Evolutionary conservation across 2,888 invertebrate species (phyloP).

Genomic region (Cremastobaeus sp.): DNA sequence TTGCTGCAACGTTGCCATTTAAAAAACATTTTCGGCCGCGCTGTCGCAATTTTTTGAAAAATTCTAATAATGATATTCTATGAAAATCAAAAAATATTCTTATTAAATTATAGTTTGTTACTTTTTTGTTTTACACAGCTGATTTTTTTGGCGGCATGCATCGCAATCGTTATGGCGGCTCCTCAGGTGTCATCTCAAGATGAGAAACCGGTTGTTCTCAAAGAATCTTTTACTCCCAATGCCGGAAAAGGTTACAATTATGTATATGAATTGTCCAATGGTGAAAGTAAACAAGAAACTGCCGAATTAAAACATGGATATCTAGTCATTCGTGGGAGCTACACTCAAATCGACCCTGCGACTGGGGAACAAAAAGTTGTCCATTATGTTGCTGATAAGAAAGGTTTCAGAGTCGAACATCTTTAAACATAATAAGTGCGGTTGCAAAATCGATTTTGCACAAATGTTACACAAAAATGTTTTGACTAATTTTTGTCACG

Average conservation of each 20-base stretch:
- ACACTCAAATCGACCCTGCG: constrained; percentile 22
- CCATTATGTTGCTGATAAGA: constrained; percentile 32
- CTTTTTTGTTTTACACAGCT: constrained; percentile 5
- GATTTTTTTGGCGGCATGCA: background rate
- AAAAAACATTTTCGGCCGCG: too few species aligned
- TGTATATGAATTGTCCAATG: constrained; percentile 29
- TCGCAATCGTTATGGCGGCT: background rate
- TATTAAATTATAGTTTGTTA: too few species aligned
- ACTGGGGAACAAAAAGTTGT: constrained; percentile 28
- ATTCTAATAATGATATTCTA: too few species aligned
- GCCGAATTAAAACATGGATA: constrained; percentile 26
- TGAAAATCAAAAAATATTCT: too few species aligned
- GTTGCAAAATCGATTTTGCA: too few species aligned
- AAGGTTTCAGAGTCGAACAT: constrained; percentile 19
- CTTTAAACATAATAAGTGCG: too few species aligned
- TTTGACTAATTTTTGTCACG: too few species aligned
- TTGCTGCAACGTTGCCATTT: too few species aligned
- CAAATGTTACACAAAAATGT: too few species aligned
- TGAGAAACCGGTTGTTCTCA: background rate
- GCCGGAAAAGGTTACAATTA: constrained; percentile 15
- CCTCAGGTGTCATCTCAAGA: background rate
- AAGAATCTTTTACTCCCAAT: constrained; percentile 3
- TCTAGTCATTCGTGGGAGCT: constrained; percentile 31
- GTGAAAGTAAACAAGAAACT: constrained; percentile 31
- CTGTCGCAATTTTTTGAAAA: too few species aligned